Conservation (phyloP, 2,888 invertebrate species). For the Agonopterix subpropinquella region DNA sequence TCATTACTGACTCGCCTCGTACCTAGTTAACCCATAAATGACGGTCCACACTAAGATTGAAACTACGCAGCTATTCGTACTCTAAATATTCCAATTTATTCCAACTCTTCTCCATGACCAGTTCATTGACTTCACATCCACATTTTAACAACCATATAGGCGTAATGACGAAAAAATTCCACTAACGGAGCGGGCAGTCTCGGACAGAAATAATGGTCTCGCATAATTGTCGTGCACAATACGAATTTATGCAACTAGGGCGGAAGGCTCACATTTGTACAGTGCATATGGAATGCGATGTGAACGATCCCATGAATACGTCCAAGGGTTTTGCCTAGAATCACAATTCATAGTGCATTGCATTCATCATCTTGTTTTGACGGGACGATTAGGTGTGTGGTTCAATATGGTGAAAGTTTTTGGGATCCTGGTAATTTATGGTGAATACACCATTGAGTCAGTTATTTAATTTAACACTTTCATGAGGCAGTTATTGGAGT, state of each 20-base stretch:
- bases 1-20: too few species aligned
- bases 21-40: too few species aligned
- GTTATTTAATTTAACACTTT: too few species aligned
- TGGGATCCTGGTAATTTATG: too few species aligned
- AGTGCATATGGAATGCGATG: conserved; percentile 9
- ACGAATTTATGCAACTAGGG: conserved; percentile 42
- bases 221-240: conserved; percentile 32
- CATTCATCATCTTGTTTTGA: conserved; percentile 27
- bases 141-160: too few species aligned
- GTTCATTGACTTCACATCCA: too few species aligned
- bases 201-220: conserved; percentile 29
- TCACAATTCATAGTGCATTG: conserved; percentile 9
- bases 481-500: too few species aligned
- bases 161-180: conserved; percentile 4
- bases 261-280: conserved; percentile 12
- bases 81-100: too few species aligned
- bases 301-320: conserved; percentile 10
- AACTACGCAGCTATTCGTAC: too few species aligned
- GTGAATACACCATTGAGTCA: too few species aligned
- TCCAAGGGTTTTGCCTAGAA: neutral
- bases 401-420: neutral
- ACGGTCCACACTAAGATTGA: too few species aligned
- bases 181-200: conserved; percentile 1
- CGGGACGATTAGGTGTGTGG: conserved; percentile 3
- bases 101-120: too few species aligned